Conservation (phyloP, 2,113 vertebrate species). For the Crotalus tigris region DNA sequence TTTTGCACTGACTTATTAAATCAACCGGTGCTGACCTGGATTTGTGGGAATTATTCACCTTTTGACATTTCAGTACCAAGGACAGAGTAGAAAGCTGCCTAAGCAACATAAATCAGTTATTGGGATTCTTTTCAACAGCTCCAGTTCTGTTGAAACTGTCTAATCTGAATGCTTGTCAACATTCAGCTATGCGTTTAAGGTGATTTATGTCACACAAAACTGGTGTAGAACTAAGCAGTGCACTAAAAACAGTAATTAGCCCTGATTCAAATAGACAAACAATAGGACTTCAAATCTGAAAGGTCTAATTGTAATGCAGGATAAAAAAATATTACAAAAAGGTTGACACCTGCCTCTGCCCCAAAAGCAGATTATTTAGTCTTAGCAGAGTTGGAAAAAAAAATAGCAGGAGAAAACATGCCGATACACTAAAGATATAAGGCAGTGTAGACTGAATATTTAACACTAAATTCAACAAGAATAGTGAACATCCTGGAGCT, state of each 20-base stretch:
- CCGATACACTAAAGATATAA: not conserved
- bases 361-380: not conserved
- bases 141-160: not conserved
- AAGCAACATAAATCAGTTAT: not conserved
- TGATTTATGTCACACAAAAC: too few species aligned
- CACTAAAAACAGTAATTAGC: not conserved
- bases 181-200: not conserved
- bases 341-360: not conserved
- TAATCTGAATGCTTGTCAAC: not conserved
- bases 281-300: not conserved
- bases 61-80: constrained; percentile 42
- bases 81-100: constrained; percentile 34
- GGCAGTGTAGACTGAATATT: not conserved
- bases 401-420: not conserved
- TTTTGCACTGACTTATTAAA: not conserved
- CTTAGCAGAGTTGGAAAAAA: not conserved
- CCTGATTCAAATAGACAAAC: not conserved
- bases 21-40: not conserved
- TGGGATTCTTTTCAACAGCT: not conserved
- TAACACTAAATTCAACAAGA: not conserved
- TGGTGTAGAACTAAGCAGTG: not conserved
- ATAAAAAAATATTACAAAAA: not conserved
- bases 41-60: not conserved
- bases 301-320: not conserved
- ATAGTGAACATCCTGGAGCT: not conserved